These are phyloP conservation scores for Camponotus pennsylvanicus DNA, from an alignment of 1,140 invertebrate species.

Conservation along the genomic window DNA sequence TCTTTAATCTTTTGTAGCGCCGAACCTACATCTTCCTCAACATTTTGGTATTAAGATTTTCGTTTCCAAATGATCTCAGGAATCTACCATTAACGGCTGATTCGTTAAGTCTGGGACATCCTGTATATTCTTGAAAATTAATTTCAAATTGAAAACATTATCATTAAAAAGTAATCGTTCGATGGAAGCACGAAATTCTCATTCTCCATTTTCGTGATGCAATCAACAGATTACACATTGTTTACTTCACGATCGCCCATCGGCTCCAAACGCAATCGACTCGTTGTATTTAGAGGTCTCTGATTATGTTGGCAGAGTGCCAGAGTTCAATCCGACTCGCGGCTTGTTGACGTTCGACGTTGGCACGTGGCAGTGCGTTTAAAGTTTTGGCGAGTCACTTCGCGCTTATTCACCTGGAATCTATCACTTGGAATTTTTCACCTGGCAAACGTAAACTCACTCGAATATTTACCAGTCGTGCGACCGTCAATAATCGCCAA, in stretches of 20 bases:
- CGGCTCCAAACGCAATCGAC: too few species aligned
- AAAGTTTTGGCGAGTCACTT: too few species aligned
- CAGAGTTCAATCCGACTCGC: neutral
- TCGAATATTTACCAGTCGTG: slow-evolving; percentile 45
- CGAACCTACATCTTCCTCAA: too few species aligned
- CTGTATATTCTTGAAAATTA: neutral
- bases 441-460: neutral
- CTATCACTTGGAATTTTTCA: too few species aligned
- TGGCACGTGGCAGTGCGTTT: neutral
- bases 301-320: neutral
- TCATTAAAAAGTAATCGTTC: neutral
- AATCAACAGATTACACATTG: neutral
- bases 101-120: too few species aligned
- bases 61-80: too few species aligned
- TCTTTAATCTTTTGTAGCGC: too few species aligned
- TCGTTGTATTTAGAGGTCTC: too few species aligned
- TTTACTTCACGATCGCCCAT: neutral
- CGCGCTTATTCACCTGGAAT: too few species aligned
- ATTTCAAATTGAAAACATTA: neutral
- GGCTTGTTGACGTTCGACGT: neutral
- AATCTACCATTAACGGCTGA: too few species aligned
- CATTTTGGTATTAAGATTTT: too few species aligned
- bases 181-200: neutral
- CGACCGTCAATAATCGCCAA: slow-evolving; percentile 20
- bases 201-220: neutral